Percentiles rank a stretch among this genome's conserved stretches.
Conservation (phyloP, 2,888 invertebrate genomes). For the Myathropa florea region DNA sequence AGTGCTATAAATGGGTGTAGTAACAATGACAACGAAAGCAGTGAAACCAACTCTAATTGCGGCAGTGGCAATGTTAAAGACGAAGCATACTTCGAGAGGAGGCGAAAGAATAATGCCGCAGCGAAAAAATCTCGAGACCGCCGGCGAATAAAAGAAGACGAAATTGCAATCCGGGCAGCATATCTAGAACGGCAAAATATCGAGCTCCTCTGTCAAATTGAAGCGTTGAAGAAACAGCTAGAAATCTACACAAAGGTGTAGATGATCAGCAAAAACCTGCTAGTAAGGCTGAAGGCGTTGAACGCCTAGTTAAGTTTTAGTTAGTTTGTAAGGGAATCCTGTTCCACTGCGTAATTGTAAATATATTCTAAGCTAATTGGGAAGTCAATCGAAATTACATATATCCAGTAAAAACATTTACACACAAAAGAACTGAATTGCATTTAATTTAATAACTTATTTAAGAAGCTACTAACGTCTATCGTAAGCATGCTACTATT, state of each 20-base stretch:
- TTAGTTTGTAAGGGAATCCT: not conserved
- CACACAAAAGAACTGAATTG: not conserved
- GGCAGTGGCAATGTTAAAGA: constrained; percentile 82
- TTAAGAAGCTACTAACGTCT: too few relatives aligned
- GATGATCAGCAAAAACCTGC: constrained; percentile 22
- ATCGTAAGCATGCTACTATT: too few relatives aligned
- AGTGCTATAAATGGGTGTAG: too few relatives aligned
- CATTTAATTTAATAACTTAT: too few relatives aligned
- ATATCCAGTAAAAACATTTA: not conserved
- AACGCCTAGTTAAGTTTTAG: constrained; percentile 71
- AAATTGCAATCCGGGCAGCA: constrained; percentile 93
- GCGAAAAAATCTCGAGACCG: constrained; percentile 97
- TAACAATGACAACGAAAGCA: not conserved
- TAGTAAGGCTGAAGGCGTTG: constrained; percentile 72
- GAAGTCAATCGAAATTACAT: not conserved
- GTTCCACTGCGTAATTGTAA: constrained; percentile 8
- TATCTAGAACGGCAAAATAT: constrained; percentile 93
- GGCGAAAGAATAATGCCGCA: constrained; percentile 96
- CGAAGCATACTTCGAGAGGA: constrained; percentile 92
- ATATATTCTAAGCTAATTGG: not conserved
- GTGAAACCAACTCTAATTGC: constrained; percentile 55
- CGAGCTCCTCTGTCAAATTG: constrained; percentile 87
- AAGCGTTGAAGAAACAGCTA: constrained; percentile 85
- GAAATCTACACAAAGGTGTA: constrained; percentile 75
- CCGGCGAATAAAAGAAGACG: constrained; percentile 93